Base-by-base conservation (phyloP, 2,113 vertebrate genomes). In the Puma concolor region DNA sequence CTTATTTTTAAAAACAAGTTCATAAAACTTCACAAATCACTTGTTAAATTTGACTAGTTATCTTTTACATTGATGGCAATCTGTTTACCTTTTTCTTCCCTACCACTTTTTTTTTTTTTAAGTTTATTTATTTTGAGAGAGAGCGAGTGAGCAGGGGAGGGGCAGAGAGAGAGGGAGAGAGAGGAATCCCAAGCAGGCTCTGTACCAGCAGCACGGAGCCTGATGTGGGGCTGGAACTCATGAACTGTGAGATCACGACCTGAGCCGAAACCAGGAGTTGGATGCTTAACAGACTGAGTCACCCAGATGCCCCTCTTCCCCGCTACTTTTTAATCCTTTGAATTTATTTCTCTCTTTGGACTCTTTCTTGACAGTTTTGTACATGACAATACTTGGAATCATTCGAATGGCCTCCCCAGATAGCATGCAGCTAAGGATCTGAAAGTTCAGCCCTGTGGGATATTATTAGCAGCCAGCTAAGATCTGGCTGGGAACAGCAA, bases 1-100 rank as follows among this genome's bases (percentile, higher is more conserved):
- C 38, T 80, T 84, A 92, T 91, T 90, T 64, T 79, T 76, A 85
- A 90, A 94, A 92, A 69, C 1, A 38, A 93, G 38, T n/a, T 95
- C 27, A 50, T 83, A 88, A 95, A 93, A 25, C 23, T 88, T 88
- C 25, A 63, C 33, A 76, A 77, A 67, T 48, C 48, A 87, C 38
- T 41, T 79, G 5, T 77, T 81, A 74, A 88, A 79, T 91, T 25
- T 76, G 57, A 92, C 36, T 31, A 69, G 14, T 88, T 94, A 71
- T 5, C 31, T 80, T 97, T 97, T 88, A 88, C 5, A 92, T 48
- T 13, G 41, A 52, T 17, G 5, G 31, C 7, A 13, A 71, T 91
- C 91, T 44, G 6, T 91, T 88, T 60, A 77, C 41, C 31, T 10
- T 91, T 91, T 44, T 82, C 52, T 92, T 60, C 16, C 21, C 13